These are phyloP conservation scores for Brachionus paranguensis DNA, from an alignment of 1,140 invertebrate species.

Conservation along the genomic window DNA sequence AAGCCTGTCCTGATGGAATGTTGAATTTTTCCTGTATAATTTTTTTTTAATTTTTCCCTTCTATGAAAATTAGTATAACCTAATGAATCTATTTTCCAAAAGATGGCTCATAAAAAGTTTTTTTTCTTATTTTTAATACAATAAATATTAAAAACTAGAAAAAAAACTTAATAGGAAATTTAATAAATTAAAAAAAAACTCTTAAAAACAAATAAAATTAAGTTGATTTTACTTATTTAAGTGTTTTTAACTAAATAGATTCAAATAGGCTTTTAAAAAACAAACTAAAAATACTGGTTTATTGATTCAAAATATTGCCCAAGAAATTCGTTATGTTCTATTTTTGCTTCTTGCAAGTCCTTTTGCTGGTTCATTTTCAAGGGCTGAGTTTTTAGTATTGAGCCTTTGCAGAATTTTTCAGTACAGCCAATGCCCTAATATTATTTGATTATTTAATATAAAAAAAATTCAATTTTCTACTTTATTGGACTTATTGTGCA, in stretches of 20 bases:
- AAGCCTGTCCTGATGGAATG: conserved; percentile 60
- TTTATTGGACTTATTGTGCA: background rate
- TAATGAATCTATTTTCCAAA: too few relatives aligned
- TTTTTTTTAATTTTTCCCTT: too few relatives aligned
- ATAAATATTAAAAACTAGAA: too few relatives aligned
- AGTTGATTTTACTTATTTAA: too few relatives aligned
- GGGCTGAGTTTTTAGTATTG: background rate
- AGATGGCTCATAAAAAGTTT: too few relatives aligned
- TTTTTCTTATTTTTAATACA: too few relatives aligned
- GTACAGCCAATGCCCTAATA: background rate
- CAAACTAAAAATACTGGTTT: conserved; percentile 49
- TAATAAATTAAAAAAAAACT: too few relatives aligned
- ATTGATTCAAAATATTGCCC: conserved; percentile 80
- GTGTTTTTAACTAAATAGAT: background rate
- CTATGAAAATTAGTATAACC: background rate
- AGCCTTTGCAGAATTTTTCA: background rate
- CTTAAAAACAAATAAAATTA: too few relatives aligned
- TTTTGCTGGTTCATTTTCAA: background rate
- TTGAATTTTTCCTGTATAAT: conserved; percentile 52
- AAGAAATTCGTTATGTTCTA: conserved; percentile 74
- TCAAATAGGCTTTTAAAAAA: background rate
- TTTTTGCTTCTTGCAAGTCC: conserved; percentile 61
- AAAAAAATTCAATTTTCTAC: background rate
- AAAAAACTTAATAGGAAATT: too few relatives aligned
- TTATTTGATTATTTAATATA: background rate